phyloP scores from a whole-genome alignment of 2,797 vertebrate genomes.

The Caiman crocodilus region DNA sequence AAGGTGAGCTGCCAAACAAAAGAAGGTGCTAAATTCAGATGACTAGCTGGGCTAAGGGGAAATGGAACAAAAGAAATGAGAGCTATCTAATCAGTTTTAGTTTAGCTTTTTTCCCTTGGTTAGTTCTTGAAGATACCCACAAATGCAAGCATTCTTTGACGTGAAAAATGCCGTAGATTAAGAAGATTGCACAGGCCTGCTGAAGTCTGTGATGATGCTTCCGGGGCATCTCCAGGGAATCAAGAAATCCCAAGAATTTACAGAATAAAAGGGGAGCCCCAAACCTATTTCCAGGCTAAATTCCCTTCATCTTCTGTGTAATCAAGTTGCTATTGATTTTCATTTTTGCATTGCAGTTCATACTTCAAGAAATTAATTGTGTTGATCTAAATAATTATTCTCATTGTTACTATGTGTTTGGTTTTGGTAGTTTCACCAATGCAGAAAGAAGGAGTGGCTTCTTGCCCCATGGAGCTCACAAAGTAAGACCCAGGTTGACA shows the following conservation, averaged over 20 bases:
- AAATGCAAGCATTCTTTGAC: conserved; percentile 43
- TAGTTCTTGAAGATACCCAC: conserved; percentile 34
- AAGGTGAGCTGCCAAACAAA: conserved; percentile 77
- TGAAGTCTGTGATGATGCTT: not conserved
- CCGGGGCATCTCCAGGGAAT: not conserved
- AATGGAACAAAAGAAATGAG: conserved; percentile 68
- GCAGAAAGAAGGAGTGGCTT: not conserved
- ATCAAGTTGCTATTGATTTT: not conserved
- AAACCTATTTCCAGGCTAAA: not conserved
- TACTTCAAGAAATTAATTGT: not conserved
- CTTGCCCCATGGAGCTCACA: not conserved
- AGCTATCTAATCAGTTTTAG: conserved; percentile 66
- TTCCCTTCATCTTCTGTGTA: not conserved
- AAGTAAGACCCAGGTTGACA: not conserved
- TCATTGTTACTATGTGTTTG: not conserved
- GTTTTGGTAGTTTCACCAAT: not conserved
- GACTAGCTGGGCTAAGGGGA: conserved; percentile 72
- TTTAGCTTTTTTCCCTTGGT: conserved; percentile 31
- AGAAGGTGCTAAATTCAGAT: conserved; percentile 77
- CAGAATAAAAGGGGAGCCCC: conserved; percentile 13
- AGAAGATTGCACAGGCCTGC: not conserved
- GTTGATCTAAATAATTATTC: not conserved
- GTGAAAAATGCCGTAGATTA: not conserved
- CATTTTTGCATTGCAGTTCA: not conserved
- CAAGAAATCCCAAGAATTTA: conserved; percentile 45